A percentile compares a stretch with the other conserved stretches of the same genome.
These are phyloP conservation scores for Myoxocephalus aenaeus DNA, from an alignment of 2,797 vertebrate species.

Conservation along the genomic window DNA sequence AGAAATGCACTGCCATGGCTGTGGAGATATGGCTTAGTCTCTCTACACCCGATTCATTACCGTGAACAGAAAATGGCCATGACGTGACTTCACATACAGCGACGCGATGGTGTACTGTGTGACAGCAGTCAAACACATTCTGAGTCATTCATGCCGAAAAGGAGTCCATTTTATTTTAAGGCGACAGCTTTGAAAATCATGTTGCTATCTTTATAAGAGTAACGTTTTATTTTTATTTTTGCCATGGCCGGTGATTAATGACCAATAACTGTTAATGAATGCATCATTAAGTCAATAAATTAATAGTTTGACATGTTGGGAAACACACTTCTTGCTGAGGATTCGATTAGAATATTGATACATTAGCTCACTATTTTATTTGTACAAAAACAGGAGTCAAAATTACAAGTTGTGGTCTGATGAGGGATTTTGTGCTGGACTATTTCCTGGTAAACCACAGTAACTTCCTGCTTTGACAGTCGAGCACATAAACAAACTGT, in stretches of 20 bases:
- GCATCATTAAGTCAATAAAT: conserved; percentile 8
- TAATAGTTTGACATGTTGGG: conserved; percentile 29
- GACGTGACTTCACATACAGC: conserved; percentile 63
- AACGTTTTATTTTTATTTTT: conserved; percentile 18
- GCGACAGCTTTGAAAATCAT: conserved; percentile 29
- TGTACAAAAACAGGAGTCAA: background rate
- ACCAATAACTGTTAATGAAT: conserved; percentile 23
- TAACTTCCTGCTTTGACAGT: background rate
- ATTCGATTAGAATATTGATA: conserved; percentile 12
- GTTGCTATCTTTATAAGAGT: background rate
- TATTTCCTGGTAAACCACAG: background rate
- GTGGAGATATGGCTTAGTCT: conserved; percentile 94
- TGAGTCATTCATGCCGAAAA: conserved; percentile 54
- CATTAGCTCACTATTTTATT: background rate
- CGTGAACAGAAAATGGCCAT: conserved; percentile 58
- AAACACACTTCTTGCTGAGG: conserved; percentile 23
- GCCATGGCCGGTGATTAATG: conserved; percentile 28
- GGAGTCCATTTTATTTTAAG: conserved; percentile 26
- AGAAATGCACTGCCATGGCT: conserved; percentile 85
- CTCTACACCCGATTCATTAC: conserved; percentile 74
- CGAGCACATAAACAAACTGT: background rate
- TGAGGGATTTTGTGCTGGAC: background rate
- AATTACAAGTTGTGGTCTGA: background rate
- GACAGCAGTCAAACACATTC: conserved; percentile 59
- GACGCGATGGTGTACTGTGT: conserved; percentile 55